Conservation (phyloP, 2,797 vertebrate genomes). For the Denticeps clupeoides region DNA sequence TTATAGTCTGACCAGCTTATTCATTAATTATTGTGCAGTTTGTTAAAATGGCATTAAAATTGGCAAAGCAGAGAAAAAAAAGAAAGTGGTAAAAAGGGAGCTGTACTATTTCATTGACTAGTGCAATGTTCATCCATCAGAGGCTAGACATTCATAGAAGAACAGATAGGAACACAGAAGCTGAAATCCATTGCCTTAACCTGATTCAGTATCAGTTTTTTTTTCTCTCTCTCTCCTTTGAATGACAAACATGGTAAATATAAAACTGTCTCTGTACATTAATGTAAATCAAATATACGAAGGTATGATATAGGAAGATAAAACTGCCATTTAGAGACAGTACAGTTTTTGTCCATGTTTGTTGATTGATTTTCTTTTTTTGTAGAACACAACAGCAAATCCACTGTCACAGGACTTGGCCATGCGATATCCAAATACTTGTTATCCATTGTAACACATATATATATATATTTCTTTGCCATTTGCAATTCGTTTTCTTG, state of each 20-base stretch:
- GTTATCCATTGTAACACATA: conserved; percentile 69
- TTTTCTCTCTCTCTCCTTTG: conserved; percentile 59
- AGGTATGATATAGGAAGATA: conserved; percentile 62
- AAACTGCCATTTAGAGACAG: conserved; percentile 46
- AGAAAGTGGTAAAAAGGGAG: conserved; percentile 37
- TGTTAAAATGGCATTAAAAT: conserved; percentile 30
- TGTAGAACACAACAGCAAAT: conserved; percentile 83
- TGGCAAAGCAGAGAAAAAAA: conserved; percentile 21
- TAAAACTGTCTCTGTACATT: conserved; percentile 95
- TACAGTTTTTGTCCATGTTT: conserved; percentile 53
- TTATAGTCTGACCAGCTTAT: conserved; percentile 28
- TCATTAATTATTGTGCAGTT: conserved; percentile 43
- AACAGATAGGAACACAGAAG: conserved; percentile 48
- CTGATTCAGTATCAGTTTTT: conserved; percentile 66
- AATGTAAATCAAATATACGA: conserved; percentile 42
- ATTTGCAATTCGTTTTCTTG: conserved; percentile 58
- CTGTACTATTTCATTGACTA: conserved; percentile 44
- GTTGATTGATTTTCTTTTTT: conserved; percentile 48
- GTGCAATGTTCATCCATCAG: conserved; percentile 45
- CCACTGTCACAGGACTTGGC: conserved; percentile 82
- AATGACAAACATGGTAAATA: conserved; percentile 94
- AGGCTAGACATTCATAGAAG: conserved; percentile 47
- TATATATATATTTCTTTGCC: conserved; percentile 59
- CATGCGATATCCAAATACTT: conserved; percentile 74
- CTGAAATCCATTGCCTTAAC: conserved; percentile 69